Conservation (phyloP, 23 tunicate species). For the Halocynthia aurantium region DNA sequence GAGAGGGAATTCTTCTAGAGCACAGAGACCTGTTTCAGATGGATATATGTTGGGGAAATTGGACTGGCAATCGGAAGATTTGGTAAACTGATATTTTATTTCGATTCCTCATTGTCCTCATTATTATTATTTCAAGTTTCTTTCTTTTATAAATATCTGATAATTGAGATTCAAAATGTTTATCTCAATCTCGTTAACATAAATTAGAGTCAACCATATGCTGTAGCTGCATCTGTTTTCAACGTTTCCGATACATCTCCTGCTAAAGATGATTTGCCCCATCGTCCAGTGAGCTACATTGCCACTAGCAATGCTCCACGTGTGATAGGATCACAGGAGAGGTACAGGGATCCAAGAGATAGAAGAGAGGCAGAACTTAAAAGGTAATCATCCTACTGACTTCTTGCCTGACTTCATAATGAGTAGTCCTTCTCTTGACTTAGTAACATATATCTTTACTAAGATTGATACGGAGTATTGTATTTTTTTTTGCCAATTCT, state of each 20-base stretch:
- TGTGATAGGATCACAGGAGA: conserved; percentile 87
- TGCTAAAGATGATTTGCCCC: conserved; percentile 3
- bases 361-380: conserved; percentile 49
- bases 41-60: conserved; percentile 50
- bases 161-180: neutral
- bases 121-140: neutral
- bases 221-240: conserved; percentile 25
- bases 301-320: conserved; percentile 43
- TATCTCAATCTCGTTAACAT: too few species aligned
- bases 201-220: too few species aligned
- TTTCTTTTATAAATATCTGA: neutral
- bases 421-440: too few species aligned
- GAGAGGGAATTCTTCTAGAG: conserved; percentile 24
- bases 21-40: conserved; percentile 63
- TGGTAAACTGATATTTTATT: conserved; percentile 18
- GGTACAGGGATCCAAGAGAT: conserved; percentile 88
- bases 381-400: conserved; percentile 30
- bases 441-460: too few species aligned
- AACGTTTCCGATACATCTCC: conserved; percentile 22
- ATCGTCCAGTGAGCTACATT: conserved; percentile 53
- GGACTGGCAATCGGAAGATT: conserved; percentile 26
- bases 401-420: too few species aligned
- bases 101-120: neutral
- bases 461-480: too few species aligned
- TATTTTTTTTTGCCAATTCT: neutral